Evolutionary conservation across 2,113 vertebrate species (phyloP), one percentile per base, ranked within the genome.

Genomic region (Speoplatyrhinus poulsoni): DNA sequence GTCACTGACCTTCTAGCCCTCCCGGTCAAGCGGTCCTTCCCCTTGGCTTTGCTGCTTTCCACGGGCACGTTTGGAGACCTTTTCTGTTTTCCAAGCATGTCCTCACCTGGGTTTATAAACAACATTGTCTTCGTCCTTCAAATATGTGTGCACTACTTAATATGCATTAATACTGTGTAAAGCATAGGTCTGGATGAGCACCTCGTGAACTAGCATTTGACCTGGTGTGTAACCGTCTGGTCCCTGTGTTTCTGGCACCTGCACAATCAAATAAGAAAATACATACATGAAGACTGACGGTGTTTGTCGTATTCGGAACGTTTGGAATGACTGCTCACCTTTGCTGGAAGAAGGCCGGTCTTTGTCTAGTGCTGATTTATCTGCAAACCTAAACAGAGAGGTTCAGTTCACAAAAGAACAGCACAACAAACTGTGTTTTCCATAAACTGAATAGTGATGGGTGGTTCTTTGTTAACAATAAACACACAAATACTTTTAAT

Each of bases 1-100:
- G 32, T 32, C 12, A 78, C 89, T 92, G 85, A 98, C 96, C 96
- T 97, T 79, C 95, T 94, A 75, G 96, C 97, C 88, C 97, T 95
- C 72, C 97, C 97, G 0, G 97, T 98, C 90, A 99, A 88, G 58
- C 97, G 94, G 75, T 98, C 96, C 85, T 92, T 98, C 60, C 97
- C 97, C 89, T 91, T 94, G 63, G 95, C 96, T 85, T 95, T 95
- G 75, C 95, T 98, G 90, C 94, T 88, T 77, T 90, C 89, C 70
- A 92, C 92, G 0, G 83, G 86, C 1, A 94, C 85, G 62, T 84
- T 84, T 53, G 90, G 93, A 0, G 76, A 65, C 41, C 89, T 87
- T 82, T 92, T 89, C 72, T 90, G 93, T 82, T 90, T 91, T 76
- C 90, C 87, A 19, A 78, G 75, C 64, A 88, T 90, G 48, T 88